Evolutionary conservation across 1,140 invertebrate genomes (phyloP), one percentile per base, ranked within the genome.

Genomic region (Littorina saxatilis): DNA sequence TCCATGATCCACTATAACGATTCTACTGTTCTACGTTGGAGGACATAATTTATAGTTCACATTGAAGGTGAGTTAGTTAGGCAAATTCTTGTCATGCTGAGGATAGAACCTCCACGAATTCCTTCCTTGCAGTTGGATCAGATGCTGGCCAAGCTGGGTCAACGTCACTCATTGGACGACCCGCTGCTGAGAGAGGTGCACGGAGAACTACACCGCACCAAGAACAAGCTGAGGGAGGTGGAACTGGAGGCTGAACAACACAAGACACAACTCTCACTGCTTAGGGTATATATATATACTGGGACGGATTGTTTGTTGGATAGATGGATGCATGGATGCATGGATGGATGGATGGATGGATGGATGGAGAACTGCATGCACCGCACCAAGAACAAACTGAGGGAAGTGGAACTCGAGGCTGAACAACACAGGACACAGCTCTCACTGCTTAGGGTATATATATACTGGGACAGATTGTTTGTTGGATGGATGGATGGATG

Each of bases 161-260:
- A 37, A 23, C 32, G 40, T 20, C 20, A 27, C 0, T 39, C 11
- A 2, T 5, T 3, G 2, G n/a, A 50, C 20, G 70, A 50, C 0
- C 39, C 39, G 1, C 40, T 11, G 1, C 70, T 73, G 40, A 23
- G 70, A n/a, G 40, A 27, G 40, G 40, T 73, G 40, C 43, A 50
- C 13, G 70, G 40, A 2, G 70, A 73, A 32, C n/a, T 73, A 43
- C n/a, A 73, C 70, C 70, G 70, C 0, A 73, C 70, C 20, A n/a
- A 20, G n/a, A 73, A 73, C 70, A 27, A 32, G n/a, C 70, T 73
- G 23, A 29, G 39, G 13, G 40, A 73, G 70, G 40, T 52, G 40
- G 23, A 73, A 9, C 29, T 73, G 40, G 70, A 73, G 40, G 70
- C 70, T 2, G 40, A 73, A 29, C 70, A 50, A 2, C 70, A 52